Evolutionary conservation across 2,797 vertebrate genomes (phyloP).

Genomic region (Epinephelus coioides): DNA sequence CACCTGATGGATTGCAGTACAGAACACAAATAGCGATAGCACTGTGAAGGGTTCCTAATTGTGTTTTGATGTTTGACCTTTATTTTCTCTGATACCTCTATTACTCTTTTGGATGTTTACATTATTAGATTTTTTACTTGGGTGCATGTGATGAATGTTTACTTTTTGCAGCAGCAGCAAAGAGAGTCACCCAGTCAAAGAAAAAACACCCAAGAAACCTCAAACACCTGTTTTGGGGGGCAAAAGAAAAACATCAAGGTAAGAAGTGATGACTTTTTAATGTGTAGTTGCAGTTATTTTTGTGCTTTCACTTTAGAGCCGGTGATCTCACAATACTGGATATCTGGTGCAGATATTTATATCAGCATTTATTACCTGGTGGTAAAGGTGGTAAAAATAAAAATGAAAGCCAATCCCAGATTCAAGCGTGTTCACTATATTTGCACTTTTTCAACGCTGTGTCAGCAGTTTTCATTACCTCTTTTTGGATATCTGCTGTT

Average conservation of each 20-base stretch:
- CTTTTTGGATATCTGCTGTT: too few relatives aligned
- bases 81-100: neutral
- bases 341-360: neutral
- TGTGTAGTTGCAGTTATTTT: neutral
- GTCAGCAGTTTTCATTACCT: too few relatives aligned
- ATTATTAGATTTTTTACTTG: neutral
- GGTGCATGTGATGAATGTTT: neutral
- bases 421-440: too few relatives aligned
- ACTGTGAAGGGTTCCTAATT: neutral
- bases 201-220: neutral
- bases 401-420: too few relatives aligned
- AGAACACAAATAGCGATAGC: neutral
- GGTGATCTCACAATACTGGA: neutral
- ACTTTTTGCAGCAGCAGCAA: constrained; percentile 29
- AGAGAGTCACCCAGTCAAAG: neutral
- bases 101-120: neutral
- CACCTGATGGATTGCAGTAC: neutral
- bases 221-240: neutral
- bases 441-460: too few relatives aligned
- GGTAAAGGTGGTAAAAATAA: neutral
- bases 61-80: neutral
- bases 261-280: neutral
- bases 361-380: neutral
- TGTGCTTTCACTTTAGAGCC: neutral
- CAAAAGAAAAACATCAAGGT: constrained; percentile 27